phyloP scores from a whole-genome alignment of 1,140 invertebrate genomes.

The Arion vulgaris region DNA sequence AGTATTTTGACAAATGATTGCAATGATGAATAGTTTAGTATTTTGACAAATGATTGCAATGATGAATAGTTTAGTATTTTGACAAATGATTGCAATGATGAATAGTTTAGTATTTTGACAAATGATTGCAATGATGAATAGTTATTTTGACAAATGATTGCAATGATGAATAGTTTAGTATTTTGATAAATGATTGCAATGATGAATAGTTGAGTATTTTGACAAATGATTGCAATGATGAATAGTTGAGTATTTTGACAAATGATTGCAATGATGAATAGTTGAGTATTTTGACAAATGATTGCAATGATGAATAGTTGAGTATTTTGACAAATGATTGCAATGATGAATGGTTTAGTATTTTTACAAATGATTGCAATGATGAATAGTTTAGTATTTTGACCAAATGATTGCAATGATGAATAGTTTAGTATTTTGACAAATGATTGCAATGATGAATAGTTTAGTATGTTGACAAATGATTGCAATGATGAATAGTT shows the following conservation, averaged over 20 bases:
- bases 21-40: slow-evolving; percentile 55
- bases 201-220: neutral
- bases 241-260: too few relatives aligned
- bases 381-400: too few relatives aligned
- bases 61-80: neutral
- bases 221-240: neutral
- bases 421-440: neutral
- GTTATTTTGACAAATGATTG: too few relatives aligned
- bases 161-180: too few relatives aligned
- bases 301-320: neutral
- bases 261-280: neutral
- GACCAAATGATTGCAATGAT: too few relatives aligned
- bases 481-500: neutral
- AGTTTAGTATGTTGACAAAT: too few relatives aligned
- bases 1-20: slow-evolving; percentile 64
- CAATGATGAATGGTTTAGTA: neutral
- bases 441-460: neutral
- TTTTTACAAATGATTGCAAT: neutral
- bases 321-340: too few relatives aligned
- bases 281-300: neutral
- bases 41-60: too few relatives aligned
- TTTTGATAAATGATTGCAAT: too few relatives aligned
- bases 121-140: neutral
- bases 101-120: neutral
- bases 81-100: slow-evolving; percentile 72